Conservation (phyloP, 2,113 vertebrate species). For the Limnothrissa miodon region DNA sequence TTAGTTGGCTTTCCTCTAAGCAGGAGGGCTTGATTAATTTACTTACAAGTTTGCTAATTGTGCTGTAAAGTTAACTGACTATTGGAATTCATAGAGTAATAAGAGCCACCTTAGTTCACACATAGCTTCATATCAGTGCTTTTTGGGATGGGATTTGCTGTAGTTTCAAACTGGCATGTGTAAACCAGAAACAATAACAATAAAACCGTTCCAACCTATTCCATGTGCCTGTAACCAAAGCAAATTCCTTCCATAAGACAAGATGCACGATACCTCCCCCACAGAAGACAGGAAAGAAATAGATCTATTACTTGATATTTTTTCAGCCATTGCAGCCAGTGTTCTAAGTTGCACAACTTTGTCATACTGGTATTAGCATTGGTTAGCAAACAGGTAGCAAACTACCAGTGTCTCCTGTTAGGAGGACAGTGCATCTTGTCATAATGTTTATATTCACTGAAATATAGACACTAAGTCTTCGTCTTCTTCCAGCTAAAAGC, state of each 20-base stretch:
- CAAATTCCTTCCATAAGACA: slow-evolving; percentile 56
- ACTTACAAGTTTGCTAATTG: neutral
- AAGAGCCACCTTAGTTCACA: slow-evolving; percentile 57
- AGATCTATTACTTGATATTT: neutral
- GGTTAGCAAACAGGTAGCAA: neutral
- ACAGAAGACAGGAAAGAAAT: neutral
- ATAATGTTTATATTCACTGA: slow-evolving; percentile 39
- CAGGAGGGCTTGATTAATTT: neutral
- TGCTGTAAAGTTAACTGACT: neutral
- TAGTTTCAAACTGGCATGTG: slow-evolving; percentile 35
- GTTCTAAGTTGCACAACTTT: neutral
- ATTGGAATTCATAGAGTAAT: neutral
- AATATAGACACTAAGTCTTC: slow-evolving; percentile 21
- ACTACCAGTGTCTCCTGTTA: neutral
- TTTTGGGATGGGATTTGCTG: slow-evolving; percentile 42
- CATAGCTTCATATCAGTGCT: slow-evolving; percentile 36
- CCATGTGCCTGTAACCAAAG: slow-evolving; percentile 51
- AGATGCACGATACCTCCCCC: slow-evolving; percentile 56
- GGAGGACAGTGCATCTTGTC: slow-evolving; percentile 57
- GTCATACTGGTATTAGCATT: neutral
- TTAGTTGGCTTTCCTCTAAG: neutral
- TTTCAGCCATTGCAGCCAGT: neutral
- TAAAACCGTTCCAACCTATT: neutral
- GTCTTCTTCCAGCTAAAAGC: slow-evolving; percentile 1
- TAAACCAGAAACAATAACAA: neutral